Evolutionary conservation across 2,797 vertebrate species (phyloP).

Genomic region (Vultur gryphus): DNA sequence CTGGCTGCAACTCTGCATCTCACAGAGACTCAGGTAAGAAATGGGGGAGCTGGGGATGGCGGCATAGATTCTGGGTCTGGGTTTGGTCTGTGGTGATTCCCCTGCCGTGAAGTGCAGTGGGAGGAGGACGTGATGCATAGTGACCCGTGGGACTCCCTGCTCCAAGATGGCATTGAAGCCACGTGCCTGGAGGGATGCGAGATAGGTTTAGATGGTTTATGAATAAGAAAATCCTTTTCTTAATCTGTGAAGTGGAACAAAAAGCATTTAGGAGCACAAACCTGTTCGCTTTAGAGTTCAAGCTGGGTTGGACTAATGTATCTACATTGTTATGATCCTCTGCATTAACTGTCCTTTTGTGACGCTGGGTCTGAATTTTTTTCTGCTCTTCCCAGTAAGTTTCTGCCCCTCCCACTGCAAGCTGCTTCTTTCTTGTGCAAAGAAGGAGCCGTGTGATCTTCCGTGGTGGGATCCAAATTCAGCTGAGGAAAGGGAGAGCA

Average conservation of each 20-base stretch:
- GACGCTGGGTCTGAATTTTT: not conserved
- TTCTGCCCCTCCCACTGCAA: not conserved
- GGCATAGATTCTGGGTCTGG: not conserved
- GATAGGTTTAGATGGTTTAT: not conserved
- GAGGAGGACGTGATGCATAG: not conserved
- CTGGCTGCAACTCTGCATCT: conserved; percentile 74
- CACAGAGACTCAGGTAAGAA: conserved; percentile 75
- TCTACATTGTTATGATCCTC: not conserved
- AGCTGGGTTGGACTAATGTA: not conserved
- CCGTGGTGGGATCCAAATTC: not conserved
- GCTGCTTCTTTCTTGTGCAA: not conserved
- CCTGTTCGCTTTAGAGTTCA: not conserved
- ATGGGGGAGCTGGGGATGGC: accelerated
- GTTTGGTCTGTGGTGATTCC: not conserved
- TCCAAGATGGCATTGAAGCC: not conserved
- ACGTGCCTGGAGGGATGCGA: not conserved
- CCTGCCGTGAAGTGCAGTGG: accelerated
- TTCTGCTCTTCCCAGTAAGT: not conserved
- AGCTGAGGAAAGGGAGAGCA: not conserved
- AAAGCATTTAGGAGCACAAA: not conserved
- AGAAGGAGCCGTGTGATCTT: not conserved
- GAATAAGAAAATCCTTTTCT: not conserved
- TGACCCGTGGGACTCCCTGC: accelerated
- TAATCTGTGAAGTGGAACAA: not conserved
- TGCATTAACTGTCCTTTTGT: not conserved